Evolutionary conservation across 2,797 vertebrate genomes (phyloP).

Genomic region (Telmatherina bonti): DNA sequence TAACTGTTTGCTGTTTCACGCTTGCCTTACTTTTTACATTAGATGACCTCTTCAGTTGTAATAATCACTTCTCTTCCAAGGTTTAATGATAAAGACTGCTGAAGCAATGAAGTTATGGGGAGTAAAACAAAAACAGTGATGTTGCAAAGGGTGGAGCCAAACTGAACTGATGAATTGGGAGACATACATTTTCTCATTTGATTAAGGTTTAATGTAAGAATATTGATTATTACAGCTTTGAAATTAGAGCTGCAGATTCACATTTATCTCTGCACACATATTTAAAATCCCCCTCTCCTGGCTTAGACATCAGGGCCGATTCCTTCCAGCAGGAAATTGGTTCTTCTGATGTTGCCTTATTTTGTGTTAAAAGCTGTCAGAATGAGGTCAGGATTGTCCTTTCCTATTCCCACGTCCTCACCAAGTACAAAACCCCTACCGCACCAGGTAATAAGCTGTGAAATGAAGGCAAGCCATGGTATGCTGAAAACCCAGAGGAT

Average conservation of each 20-base stretch:
- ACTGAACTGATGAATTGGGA: neutral
- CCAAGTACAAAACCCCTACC: slow-evolving; percentile 25
- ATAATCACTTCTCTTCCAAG: neutral
- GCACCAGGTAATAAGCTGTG: slow-evolving; percentile 37
- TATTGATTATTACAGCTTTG: slow-evolving; percentile 11
- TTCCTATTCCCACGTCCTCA: slow-evolving; percentile 49
- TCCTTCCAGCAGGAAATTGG: slow-evolving; percentile 41
- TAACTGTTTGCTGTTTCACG: neutral
- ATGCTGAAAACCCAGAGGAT: slow-evolving; percentile 18
- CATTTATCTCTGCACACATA: slow-evolving; percentile 4
- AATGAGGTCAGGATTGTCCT: slow-evolving; percentile 57
- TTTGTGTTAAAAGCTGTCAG: slow-evolving; percentile 55
- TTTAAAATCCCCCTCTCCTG: slow-evolving; percentile 16
- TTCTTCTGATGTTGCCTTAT: slow-evolving; percentile 51
- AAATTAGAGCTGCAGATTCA: neutral
- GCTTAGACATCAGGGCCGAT: neutral
- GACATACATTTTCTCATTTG: neutral
- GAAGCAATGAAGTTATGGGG: neutral
- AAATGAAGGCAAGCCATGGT: slow-evolving; percentile 19
- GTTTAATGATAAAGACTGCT: neutral
- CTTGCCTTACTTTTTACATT: too few species aligned
- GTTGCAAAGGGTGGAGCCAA: neutral
- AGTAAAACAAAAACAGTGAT: slow-evolving; percentile 8
- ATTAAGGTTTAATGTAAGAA: slow-evolving; percentile 8
- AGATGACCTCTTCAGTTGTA: neutral